Percentiles rank a stretch among this genome's conserved stretches.
These are phyloP conservation scores for Drosophila asahinai DNA, from an alignment of 1,140 invertebrate species.

Conservation along the genomic window DNA sequence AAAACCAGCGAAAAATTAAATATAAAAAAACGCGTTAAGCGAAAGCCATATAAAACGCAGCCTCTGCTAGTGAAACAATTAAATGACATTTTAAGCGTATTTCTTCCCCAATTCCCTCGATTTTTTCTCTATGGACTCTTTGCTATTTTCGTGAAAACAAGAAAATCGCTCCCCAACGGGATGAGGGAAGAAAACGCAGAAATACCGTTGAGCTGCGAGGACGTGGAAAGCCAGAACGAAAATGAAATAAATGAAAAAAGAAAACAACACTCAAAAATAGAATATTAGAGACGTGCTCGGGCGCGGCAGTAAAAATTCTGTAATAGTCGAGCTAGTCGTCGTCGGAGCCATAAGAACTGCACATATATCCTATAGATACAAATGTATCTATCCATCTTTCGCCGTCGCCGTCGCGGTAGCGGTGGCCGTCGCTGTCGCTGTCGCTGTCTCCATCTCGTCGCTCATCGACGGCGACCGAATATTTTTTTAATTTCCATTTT, in stretches of 20 bases:
- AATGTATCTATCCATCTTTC: slow-evolving; percentile 59
- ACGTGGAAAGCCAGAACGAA: slow-evolving; percentile 55
- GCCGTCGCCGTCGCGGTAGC: slow-evolving; percentile 49
- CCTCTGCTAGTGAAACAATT: slow-evolving; percentile 71
- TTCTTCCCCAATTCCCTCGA: slow-evolving; percentile 36
- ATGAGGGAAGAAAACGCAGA: slow-evolving; percentile 26
- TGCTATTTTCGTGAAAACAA: slow-evolving; percentile 48
- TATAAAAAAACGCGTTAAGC: slow-evolving; percentile 19
- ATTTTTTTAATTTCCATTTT: slow-evolving; percentile 55
- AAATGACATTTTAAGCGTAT: slow-evolving; percentile 74
- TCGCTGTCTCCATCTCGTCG: slow-evolving; percentile 47
- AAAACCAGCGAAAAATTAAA: slow-evolving; percentile 21
- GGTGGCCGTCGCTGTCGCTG: slow-evolving; percentile 31
- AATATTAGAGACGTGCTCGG: slow-evolving; percentile 74
- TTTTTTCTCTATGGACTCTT: slow-evolving; percentile 53
- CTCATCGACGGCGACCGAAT: slow-evolving; percentile 68
- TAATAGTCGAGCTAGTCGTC: slow-evolving; percentile 37
- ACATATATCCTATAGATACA: slow-evolving; percentile 65
- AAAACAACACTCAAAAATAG: slow-evolving; percentile 72
- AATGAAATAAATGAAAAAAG: slow-evolving; percentile 41
- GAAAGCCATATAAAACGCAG: slow-evolving; percentile 14
- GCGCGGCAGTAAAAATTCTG: slow-evolving; percentile 70
- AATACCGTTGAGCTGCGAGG: slow-evolving; percentile 41
- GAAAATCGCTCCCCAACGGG: slow-evolving; percentile 27
- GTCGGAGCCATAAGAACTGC: slow-evolving; percentile 49